These are phyloP conservation scores for Cydia pomonella DNA, from an alignment of 1,140 invertebrate genomes.

Conservation along the genomic window DNA sequence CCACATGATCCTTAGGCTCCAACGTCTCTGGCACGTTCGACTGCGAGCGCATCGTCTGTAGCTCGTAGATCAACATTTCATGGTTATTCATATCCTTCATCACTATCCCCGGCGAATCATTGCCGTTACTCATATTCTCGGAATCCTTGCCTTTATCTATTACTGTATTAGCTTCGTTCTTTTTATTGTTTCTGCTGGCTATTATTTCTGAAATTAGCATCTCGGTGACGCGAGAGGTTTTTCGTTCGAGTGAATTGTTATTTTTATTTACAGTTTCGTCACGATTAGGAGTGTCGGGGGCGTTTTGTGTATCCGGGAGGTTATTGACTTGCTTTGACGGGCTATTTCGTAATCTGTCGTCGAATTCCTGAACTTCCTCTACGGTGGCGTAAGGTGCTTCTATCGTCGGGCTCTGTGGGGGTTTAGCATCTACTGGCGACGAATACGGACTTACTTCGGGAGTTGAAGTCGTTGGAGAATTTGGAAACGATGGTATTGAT, in stretches of 20 bases:
- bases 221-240: slow-evolving; percentile 75
- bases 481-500: slow-evolving; percentile 55
- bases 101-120: slow-evolving; percentile 63
- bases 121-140: slow-evolving; percentile 54
- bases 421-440: slow-evolving; percentile 69
- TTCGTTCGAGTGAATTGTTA: slow-evolving; percentile 68
- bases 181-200: slow-evolving; percentile 76
- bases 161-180: slow-evolving; percentile 68
- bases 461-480: slow-evolving; percentile 39
- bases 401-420: slow-evolving; percentile 46
- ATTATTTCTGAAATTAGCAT: slow-evolving; percentile 79
- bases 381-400: slow-evolving; percentile 73
- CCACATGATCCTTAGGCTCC: slow-evolving; percentile 48
- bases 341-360: slow-evolving; percentile 66
- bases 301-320: slow-evolving; percentile 47
- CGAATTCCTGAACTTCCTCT: slow-evolving; percentile 66
- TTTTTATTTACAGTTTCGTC: slow-evolving; percentile 61
- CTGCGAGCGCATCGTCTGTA: slow-evolving; percentile 80
- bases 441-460: slow-evolving; percentile 74
- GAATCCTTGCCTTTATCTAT: slow-evolving; percentile 75
- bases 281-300: slow-evolving; percentile 41
- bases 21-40: slow-evolving; percentile 66
- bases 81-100: slow-evolving; percentile 82
- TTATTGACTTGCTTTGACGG: slow-evolving; percentile 57
- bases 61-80: slow-evolving; percentile 82